Conservation (phyloP, 2,113 vertebrate species). For the Mus pahari region DNA sequence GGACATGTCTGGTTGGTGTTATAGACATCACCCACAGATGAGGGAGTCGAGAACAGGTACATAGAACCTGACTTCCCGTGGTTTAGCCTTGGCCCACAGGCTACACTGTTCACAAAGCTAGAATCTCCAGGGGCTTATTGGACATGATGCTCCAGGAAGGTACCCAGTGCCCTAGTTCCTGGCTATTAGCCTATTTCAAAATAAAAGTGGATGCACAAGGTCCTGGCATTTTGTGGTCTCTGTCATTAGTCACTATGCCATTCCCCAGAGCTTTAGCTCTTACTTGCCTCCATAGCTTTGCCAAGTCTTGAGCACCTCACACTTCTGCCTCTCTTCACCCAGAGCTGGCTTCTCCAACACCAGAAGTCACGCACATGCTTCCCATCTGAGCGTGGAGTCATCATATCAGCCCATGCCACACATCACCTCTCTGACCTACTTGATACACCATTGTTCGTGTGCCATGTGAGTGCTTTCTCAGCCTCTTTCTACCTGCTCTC, state of each 20-base stretch:
- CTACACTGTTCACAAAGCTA: background rate
- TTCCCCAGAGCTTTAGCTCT: background rate
- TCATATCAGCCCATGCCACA: background rate
- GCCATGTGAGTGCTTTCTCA: background rate
- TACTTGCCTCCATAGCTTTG: background rate
- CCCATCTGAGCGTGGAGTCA: background rate
- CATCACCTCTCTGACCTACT: background rate
- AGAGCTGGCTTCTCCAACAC: background rate
- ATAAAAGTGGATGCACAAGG: conserved; percentile 18
- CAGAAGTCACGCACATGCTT: background rate
- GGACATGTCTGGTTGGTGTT: background rate
- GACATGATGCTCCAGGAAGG: background rate
- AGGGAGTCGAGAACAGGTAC: background rate
- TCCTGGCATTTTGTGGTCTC: background rate
- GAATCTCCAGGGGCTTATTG: background rate
- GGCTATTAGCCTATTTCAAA: conserved; percentile 54
- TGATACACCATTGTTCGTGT: background rate
- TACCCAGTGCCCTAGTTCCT: conserved; percentile 58
- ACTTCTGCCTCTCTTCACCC: background rate
- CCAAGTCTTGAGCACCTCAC: background rate
- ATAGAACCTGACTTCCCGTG: accelerated
- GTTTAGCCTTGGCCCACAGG: background rate
- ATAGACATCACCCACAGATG: background rate
- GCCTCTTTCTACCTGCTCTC: background rate
- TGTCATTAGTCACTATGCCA: conserved; percentile 45